Conservation (phyloP, 2,888 invertebrate species). For the Drosophila diplacantha region DNA sequence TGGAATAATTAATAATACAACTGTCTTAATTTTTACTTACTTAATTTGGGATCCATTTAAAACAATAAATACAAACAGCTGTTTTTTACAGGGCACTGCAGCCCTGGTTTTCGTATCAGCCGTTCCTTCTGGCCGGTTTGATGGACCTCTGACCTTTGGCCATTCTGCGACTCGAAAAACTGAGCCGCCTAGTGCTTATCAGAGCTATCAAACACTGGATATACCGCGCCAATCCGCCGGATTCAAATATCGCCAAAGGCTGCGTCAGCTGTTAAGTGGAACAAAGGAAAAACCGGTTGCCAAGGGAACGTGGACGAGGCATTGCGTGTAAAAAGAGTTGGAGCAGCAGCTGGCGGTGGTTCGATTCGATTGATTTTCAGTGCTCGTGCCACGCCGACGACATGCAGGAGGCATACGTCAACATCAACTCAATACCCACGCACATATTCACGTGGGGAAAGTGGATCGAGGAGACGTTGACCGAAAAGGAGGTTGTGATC, state of each 20-base stretch:
- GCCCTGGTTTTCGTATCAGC: conserved; percentile 16
- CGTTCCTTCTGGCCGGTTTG: conserved; percentile 3
- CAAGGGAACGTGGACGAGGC: conserved; percentile 26
- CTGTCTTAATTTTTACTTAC: neutral
- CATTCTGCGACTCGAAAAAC: conserved; percentile 18
- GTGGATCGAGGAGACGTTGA: conserved; percentile 82
- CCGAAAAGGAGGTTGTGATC: conserved; percentile 83
- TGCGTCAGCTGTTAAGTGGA: neutral
- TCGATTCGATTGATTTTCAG: conserved; percentile 27
- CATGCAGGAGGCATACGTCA: conserved; percentile 77
- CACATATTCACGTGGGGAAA: conserved; percentile 85
- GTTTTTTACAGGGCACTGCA: neutral
- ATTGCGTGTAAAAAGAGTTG: conserved; percentile 23
- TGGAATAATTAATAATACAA: neutral
- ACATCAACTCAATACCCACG: conserved; percentile 84
- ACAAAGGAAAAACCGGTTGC: conserved; percentile 56
- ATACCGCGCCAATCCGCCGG: conserved; percentile 44
- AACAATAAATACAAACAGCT: neutral
- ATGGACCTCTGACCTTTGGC: conserved; percentile 56
- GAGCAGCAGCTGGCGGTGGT: conserved; percentile 5
- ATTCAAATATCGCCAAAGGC: conserved; percentile 38
- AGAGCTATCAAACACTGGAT: conserved; percentile 28
- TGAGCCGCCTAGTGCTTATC: conserved; percentile 10
- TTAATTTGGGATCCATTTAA: neutral
- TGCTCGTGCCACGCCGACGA: conserved; percentile 33